phyloP scores from a whole-genome alignment of 2,888 invertebrate genomes.

The Beris chalybata region DNA sequence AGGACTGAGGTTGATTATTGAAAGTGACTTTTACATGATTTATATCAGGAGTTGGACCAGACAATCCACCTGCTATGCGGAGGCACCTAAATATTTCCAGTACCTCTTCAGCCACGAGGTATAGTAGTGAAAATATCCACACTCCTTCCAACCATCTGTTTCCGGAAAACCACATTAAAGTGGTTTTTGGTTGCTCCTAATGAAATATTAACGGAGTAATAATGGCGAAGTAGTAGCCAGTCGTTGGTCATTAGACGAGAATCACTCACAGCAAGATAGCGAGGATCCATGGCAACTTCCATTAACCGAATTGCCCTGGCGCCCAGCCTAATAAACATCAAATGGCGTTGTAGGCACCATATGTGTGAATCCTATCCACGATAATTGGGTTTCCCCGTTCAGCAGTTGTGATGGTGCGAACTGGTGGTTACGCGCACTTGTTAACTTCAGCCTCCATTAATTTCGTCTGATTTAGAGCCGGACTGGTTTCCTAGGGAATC shows the following conservation, averaged over 20 bases:
- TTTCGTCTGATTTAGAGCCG: too few species aligned
- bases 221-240: constrained; percentile 21
- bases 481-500: too few species aligned
- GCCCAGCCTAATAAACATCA: too few species aligned
- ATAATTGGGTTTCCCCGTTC: too few species aligned
- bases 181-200: constrained; percentile 30
- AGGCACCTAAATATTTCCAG: neutral
- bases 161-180: constrained; percentile 1
- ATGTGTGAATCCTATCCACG: too few species aligned
- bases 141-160: neutral
- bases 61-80: neutral
- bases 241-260: constrained; percentile 27
- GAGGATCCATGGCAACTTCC: constrained; percentile 19
- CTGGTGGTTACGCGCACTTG: too few species aligned
- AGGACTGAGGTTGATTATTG: constrained; percentile 13
- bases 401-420: too few species aligned
- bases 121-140: too few species aligned
- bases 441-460: too few species aligned
- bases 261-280: constrained; percentile 4
- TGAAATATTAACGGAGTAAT: constrained; percentile 30
- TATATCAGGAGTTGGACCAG: constrained; percentile 19
- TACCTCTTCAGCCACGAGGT: too few species aligned
- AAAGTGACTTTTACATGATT: constrained; percentile 35
- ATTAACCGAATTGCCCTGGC: constrained; percentile 23
- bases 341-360: too few species aligned